These are phyloP conservation scores for Aldabrachelys gigantea DNA, from an alignment of 2,113 vertebrate species.

Conservation along the genomic window DNA sequence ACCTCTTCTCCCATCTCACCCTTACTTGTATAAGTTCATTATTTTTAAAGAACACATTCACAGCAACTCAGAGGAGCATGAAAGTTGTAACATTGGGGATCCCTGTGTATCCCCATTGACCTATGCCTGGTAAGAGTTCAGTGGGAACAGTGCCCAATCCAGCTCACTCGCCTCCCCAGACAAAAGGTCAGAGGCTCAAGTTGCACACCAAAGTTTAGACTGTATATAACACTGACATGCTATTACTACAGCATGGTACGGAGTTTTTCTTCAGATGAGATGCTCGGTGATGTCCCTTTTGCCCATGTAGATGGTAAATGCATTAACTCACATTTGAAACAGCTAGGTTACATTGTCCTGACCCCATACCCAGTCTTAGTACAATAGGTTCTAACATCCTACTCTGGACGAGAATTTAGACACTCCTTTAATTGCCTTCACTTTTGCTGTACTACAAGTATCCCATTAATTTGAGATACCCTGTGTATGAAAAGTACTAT, in stretches of 20 bases:
- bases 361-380: rapidly evolving
- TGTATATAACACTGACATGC: background rate
- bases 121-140: rapidly evolving
- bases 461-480: background rate
- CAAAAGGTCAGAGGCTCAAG: background rate
- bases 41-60: background rate
- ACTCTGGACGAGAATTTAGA: background rate
- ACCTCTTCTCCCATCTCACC: background rate
- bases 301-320: background rate
- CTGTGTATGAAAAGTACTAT: background rate
- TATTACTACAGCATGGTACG: background rate
- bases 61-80: background rate
- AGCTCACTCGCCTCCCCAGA: background rate
- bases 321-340: background rate
- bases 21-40: background rate
- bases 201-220: rapidly evolving
- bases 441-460: background rate
- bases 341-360: rapidly evolving
- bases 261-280: background rate
- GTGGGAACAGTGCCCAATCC: rapidly evolving
- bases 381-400: background rate
- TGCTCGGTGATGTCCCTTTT: background rate
- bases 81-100: background rate
- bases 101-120: background rate
- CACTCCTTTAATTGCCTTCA: background rate